A percentile compares a stretch with the other conserved stretches of the same genome.
Evolutionary conservation across 1,140 invertebrate genomes (phyloP).

Genomic region (Geopemphigus sp.): DNA sequence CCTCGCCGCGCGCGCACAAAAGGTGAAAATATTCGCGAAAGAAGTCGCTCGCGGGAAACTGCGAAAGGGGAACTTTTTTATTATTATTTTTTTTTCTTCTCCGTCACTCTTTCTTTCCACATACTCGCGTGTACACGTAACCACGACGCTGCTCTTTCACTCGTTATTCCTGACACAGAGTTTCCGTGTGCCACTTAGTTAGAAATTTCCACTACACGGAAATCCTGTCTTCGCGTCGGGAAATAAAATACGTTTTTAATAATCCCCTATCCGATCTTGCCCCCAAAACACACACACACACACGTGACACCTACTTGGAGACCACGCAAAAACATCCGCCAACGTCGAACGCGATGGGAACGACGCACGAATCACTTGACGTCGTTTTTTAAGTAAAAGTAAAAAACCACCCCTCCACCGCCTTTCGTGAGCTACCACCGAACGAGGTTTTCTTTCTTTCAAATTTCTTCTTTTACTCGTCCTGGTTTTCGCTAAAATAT

Average conservation of each 20-base stretch:
- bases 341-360: too few relatives aligned
- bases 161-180: conserved; percentile 42
- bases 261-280: not conserved
- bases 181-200: conserved; percentile 36
- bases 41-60: too few relatives aligned
- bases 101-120: too few relatives aligned
- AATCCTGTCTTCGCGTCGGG: conserved; percentile 15
- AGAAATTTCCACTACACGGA: conserved; percentile 21
- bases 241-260: conserved; percentile 45
- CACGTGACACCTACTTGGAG: not conserved
- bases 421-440: too few relatives aligned
- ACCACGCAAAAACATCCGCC: not conserved
- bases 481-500: too few relatives aligned
- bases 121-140: not conserved
- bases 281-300: too few relatives aligned
- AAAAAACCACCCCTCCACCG: too few relatives aligned
- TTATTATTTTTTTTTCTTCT: not conserved
- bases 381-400: too few relatives aligned
- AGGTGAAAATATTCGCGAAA: conserved; percentile 34
- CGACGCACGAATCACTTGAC: too few relatives aligned
- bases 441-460: too few relatives aligned
- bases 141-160: not conserved
- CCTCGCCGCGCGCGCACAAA: not conserved
- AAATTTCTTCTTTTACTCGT: too few relatives aligned
- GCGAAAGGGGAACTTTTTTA: not conserved